phyloP scores from a whole-genome alignment of 2,888 invertebrate genomes.

The Priocnemis perturbator region DNA sequence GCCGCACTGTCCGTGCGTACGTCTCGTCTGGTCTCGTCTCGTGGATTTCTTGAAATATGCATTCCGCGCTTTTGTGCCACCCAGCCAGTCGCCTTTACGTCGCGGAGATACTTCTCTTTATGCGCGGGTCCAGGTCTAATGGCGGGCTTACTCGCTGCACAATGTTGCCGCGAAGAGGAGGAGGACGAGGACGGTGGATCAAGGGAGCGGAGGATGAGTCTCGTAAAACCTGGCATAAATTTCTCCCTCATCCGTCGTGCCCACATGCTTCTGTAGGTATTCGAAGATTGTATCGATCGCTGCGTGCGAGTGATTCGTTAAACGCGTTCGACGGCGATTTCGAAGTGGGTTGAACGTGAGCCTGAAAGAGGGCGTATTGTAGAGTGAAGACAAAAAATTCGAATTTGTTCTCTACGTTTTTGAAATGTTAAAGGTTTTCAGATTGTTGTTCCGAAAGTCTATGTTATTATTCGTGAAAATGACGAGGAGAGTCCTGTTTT shows the following conservation, averaged over 20 bases:
- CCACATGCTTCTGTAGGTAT: slow-evolving; percentile 28
- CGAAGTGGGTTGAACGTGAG: too few relatives aligned
- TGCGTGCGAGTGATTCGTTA: slow-evolving; percentile 3
- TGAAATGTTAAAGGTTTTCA: too few relatives aligned
- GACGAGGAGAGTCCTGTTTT: too few relatives aligned
- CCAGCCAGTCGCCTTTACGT: slow-evolving; percentile 45
- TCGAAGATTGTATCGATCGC: slow-evolving; percentile 14
- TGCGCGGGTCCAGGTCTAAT: slow-evolving; percentile 38
- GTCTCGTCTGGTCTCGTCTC: slow-evolving; percentile 41
- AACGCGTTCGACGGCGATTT: too few relatives aligned
- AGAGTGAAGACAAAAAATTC: too few relatives aligned
- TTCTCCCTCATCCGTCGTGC: slow-evolving; percentile 23
- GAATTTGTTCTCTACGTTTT: too few relatives aligned
- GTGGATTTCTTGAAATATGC: slow-evolving; percentile 58
- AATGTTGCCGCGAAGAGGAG: slow-evolving; percentile 29
- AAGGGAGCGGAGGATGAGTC: slow-evolving; percentile 20
- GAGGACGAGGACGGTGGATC: slow-evolving; percentile 6
- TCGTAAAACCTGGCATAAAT: slow-evolving; percentile 43
- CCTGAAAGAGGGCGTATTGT: too few relatives aligned
- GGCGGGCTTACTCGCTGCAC: slow-evolving; percentile 31
- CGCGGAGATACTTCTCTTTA: slow-evolving; percentile 41
- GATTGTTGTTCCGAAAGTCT: too few relatives aligned
- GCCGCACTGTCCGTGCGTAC: slow-evolving; percentile 21
- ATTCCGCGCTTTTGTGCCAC: slow-evolving; percentile 47
- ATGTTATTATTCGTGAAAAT: too few relatives aligned